Evolutionary conservation across 2,113 vertebrate genomes (phyloP), one percentile per base, ranked within the genome.

Genomic region (Lasiurus borealis): DNA sequence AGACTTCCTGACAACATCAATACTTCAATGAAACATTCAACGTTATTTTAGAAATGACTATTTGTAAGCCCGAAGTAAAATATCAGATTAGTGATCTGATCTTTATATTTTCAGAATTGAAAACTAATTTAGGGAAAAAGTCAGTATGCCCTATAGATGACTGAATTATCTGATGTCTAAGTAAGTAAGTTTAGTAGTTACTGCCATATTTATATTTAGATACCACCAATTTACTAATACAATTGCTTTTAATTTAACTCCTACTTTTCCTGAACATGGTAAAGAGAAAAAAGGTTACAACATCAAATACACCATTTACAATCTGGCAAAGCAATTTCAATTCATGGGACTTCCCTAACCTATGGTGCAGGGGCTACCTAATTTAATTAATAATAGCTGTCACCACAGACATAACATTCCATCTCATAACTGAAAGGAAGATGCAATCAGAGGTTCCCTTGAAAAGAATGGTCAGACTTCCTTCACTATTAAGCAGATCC

Each of bases 191-290:
- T 94, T 19, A 90, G 25, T 10, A 46, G 0, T n/a, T 11, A 76
- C 97, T 98, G 97, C 98, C 97, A 97, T 97, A 98, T 98, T 98
- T 97, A 98, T 98, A 98, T 97, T 98, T 97, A 97, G 98, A 98
- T 97, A 96, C 96, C 91, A 97, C 97, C 96, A 96, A 95, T 94
- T 95, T 96, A 85, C 97, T 95, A 98, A 97, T 96, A 98, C 96
- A 96, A 98, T 52, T 96, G 57, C 90, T 76, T 96, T 96, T 91
- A 97, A 91, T 98, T 98, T 98, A 96, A 76, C 91, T 97, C 92
- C 96, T 94, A 98, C 98, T 97, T 98, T 98, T 92, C 95, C 96
- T 96, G 98, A 98, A 96, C 91, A 97, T 59, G 92, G 97, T 97
- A 98, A 95, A 94, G 96, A 98, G 96, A 96, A 97, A 91, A 93